Evolutionary conservation across 2,113 vertebrate species (phyloP), one percentile per base, ranked within the genome.

Genomic region (Gila orcuttii): DNA sequence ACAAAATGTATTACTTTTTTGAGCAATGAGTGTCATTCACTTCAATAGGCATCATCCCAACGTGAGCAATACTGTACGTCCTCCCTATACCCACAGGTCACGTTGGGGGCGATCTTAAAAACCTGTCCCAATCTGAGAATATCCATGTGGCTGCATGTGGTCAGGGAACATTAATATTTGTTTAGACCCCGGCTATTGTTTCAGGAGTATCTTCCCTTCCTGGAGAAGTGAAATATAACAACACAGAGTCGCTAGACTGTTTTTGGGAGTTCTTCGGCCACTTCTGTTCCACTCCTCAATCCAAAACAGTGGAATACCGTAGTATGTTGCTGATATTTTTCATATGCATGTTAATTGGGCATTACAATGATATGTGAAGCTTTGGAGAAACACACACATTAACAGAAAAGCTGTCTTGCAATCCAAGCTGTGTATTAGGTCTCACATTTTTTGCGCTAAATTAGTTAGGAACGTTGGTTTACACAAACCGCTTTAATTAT

Each of bases 111-210:
- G 19, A 31, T 50, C 17, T 45, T 31, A 47, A 31, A 31, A 39
- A 66, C 0, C 78, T 55, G 15, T 68, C 62, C 17, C 86, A 86
- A 45, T 76, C 28, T 74, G 4, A 36, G 50, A 77, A 80, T 83
- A 86, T 66, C n/a, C 76, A 79, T 85, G 39, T 52, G 36, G 33
- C 84, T 79, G 85, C 28, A 28, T 28, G 75, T 88, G 88, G 66
- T 87, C 85, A 75, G 50, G 60, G 81, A 42, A 28, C 0, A 66
- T 93, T 93, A 93, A 93, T 86, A 59, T 36, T 73, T 91, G 91
- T 92, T 93, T 90, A 90, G 90, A 90, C 86, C 90, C 90, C 84
- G 87, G 89, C 91, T 87, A 92, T 94, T 94, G 93, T 94, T 93
- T 89, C 85, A 89, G 88, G 1, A 47, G 60, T 62, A 84, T 81